Conservation (phyloP, 2,888 invertebrate species). For the Antheraea yamamai region DNA sequence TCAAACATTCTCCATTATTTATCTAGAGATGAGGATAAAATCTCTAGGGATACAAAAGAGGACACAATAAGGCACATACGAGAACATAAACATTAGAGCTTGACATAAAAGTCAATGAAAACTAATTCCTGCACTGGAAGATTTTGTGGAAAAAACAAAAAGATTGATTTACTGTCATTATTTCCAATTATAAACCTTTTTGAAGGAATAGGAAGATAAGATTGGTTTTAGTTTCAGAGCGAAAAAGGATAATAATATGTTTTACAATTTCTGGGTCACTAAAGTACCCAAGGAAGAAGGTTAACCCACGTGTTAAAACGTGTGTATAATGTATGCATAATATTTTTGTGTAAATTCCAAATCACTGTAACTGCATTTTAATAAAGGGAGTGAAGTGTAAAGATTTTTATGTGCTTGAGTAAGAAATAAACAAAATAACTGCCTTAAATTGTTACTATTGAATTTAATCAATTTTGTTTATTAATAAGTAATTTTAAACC, state of each 20-base stretch:
- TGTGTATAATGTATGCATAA: background rate
- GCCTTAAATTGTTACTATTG: background rate
- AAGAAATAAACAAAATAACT: background rate
- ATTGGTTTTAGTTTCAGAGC: no score
- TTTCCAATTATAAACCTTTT: no score
- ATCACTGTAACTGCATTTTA: conserved; percentile 3
- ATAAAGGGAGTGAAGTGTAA: background rate
- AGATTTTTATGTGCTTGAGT: background rate
- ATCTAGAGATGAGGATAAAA: background rate
- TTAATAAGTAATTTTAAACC: background rate
- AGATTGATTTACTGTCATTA: no score
- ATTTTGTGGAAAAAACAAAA: no score
- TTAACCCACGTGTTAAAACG: background rate
- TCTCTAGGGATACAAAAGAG: background rate
- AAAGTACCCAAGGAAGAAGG: no score
- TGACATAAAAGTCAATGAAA: no score
- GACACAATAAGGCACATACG: no score
- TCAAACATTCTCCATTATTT: background rate
- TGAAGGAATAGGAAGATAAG: no score
- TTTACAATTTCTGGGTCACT: no score
- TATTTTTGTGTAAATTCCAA: background rate
- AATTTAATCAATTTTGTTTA: background rate
- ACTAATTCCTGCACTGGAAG: no score
- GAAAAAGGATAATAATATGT: no score
- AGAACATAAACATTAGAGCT: no score